Conservation (phyloP, 2,113 vertebrate genomes). For the Plestiodon gilberti region DNA sequence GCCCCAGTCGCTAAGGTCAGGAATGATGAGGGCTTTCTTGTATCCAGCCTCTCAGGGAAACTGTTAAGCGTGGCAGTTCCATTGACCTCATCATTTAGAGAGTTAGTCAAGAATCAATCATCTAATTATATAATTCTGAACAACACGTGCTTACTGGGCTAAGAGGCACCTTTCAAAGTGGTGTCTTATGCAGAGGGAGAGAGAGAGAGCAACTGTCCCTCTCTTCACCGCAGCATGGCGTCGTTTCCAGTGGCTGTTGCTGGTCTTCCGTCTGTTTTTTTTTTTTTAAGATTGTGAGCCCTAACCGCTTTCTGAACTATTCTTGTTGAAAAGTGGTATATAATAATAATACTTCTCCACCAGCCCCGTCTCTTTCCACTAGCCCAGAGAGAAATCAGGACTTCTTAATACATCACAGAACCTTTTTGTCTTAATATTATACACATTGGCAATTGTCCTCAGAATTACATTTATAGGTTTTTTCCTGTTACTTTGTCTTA, state of each 20-base stretch:
- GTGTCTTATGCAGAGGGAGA: too few relatives aligned
- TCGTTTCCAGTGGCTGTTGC: too few relatives aligned
- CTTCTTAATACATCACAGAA: neutral
- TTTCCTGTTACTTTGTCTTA: neutral
- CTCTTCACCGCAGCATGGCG: too few relatives aligned
- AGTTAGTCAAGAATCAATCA: neutral
- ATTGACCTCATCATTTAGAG: neutral
- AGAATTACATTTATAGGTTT: neutral
- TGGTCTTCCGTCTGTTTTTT: too few relatives aligned
- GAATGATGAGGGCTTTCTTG: neutral
- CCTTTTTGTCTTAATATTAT: neutral
- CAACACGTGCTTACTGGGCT: neutral
- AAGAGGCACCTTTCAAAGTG: too few relatives aligned
- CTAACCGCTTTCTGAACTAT: too few relatives aligned
- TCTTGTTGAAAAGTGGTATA: too few relatives aligned
- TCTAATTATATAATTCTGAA: neutral
- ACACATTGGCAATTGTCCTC: neutral
- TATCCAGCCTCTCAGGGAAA: neutral
- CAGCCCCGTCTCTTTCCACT: neutral
- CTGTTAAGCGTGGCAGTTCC: neutral
- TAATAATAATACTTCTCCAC: too few relatives aligned
- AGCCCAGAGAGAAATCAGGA: neutral
- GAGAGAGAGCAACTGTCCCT: too few relatives aligned
- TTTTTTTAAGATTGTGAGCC: too few relatives aligned
- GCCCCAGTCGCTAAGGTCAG: too few relatives aligned